Percentiles rank a stretch among this genome's conserved stretches.
phyloP scores from a whole-genome alignment of 2,888 invertebrate species.

The Rambutsinella grinnellia region DNA sequence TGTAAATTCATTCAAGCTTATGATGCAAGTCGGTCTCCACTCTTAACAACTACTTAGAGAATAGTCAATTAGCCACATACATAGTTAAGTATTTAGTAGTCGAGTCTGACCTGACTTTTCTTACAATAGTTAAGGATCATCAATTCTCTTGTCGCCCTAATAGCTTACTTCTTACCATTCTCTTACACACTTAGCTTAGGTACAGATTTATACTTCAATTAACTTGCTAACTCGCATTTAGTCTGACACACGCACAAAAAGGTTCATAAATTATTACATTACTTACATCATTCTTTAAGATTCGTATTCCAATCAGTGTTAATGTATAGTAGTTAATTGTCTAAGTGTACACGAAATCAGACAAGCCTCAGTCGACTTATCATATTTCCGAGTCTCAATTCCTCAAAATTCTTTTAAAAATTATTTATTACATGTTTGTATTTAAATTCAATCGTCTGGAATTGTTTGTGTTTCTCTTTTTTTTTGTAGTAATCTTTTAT shows the following conservation, averaged over 20 bases:
- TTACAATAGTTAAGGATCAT: slow-evolving; percentile 31
- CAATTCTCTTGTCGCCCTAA: slow-evolving; percentile 31
- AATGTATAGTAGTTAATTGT: slow-evolving; percentile 26
- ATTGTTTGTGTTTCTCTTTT: slow-evolving; percentile 19
- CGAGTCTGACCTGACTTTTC: slow-evolving; percentile 32
- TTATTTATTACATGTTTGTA: not conserved
- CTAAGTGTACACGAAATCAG: slow-evolving; percentile 31
- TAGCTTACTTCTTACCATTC: slow-evolving; percentile 1
- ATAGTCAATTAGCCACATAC: not conserved
- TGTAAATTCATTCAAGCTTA: no score
- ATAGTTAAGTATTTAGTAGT: not conserved
- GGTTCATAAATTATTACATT: not conserved
- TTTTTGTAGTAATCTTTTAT: no score
- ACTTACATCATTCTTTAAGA: slow-evolving; percentile 12
- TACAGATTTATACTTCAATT: slow-evolving; percentile 28
- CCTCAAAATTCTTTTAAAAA: no score
- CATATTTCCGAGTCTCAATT: slow-evolving; percentile 14
- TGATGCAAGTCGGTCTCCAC: slow-evolving; percentile 31
- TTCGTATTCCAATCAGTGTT: slow-evolving; percentile 44
- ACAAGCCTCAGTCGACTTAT: slow-evolving; percentile 31
- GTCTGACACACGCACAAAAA: slow-evolving; percentile 17
- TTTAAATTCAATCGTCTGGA: slow-evolving; percentile 20
- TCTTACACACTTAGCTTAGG: slow-evolving; percentile 18
- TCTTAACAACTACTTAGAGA: no score
- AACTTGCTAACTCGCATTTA: not conserved